These are phyloP conservation scores for Brachionus calyciflorus DNA, from an alignment of 1,140 invertebrate genomes.

Conservation along the genomic window DNA sequence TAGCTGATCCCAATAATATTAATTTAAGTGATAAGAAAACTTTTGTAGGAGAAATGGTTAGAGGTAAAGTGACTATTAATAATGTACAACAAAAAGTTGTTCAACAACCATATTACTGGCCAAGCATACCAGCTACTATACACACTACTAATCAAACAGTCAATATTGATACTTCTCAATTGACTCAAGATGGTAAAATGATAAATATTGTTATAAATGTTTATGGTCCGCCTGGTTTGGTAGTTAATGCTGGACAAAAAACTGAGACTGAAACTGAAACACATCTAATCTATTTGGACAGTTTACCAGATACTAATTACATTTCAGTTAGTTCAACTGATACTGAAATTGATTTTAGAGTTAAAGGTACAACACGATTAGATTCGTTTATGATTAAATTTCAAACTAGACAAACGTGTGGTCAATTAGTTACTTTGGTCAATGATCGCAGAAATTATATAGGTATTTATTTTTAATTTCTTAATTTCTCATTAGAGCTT, in stretches of 20 bases:
- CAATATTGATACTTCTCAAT: slow-evolving; percentile 36
- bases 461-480: too few species aligned
- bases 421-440: background rate
- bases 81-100: slow-evolving; percentile 44
- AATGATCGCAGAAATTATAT: slow-evolving; percentile 10
- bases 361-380: background rate
- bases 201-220: slow-evolving; percentile 46
- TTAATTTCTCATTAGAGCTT: too few species aligned
- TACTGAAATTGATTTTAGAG: background rate
- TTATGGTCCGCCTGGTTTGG: slow-evolving; percentile 37
- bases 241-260: background rate
- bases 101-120: slow-evolving; percentile 42
- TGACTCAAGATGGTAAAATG: slow-evolving; percentile 40
- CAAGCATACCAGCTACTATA: background rate
- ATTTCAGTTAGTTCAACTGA: background rate
- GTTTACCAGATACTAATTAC: slow-evolving; percentile 17
- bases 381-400: slow-evolving; percentile 45
- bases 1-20: slow-evolving; percentile 42
- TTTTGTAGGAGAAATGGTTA: slow-evolving; percentile 40
- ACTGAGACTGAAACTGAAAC: slow-evolving; percentile 3
- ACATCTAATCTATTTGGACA: slow-evolving; percentile 44
- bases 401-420: slow-evolving; percentile 40
- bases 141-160: slow-evolving; percentile 44
- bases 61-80: slow-evolving; percentile 42
- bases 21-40: slow-evolving; percentile 25